phyloP scores from a whole-genome alignment of 2,888 invertebrate species.

The Chrysina gloriosa region DNA sequence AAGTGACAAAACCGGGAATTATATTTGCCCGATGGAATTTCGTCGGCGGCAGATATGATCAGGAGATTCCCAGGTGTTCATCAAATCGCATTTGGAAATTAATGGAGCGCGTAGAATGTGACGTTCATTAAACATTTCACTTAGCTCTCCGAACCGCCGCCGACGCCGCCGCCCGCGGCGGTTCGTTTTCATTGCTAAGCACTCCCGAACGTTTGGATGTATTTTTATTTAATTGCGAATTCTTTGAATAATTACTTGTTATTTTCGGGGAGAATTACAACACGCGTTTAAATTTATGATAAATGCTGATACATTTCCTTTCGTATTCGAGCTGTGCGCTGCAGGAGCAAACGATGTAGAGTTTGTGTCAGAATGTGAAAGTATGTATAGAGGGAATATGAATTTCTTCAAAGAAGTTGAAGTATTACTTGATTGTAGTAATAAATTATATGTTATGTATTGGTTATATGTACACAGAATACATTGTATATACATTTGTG shows the following conservation, averaged over 20 bases:
- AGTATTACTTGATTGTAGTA: too few relatives aligned
- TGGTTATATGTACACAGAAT: too few relatives aligned
- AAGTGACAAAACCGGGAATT: conserved; percentile 39
- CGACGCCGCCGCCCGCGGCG: too few relatives aligned
- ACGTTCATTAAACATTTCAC: conserved; percentile 43
- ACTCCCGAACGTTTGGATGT: not conserved
- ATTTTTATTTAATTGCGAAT: conserved; percentile 1
- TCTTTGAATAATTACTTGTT: not conserved
- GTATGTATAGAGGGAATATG: too few relatives aligned
- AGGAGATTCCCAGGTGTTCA: conserved; percentile 37
- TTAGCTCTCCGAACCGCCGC: too few relatives aligned
- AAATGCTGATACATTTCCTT: too few relatives aligned
- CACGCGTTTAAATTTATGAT: not conserved
- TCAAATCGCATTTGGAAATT: conserved; percentile 40
- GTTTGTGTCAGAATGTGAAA: too few relatives aligned
- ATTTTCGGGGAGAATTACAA: not conserved
- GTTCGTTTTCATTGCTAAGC: not conserved
- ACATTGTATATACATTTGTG: too few relatives aligned
- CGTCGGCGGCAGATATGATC: conserved; percentile 35
- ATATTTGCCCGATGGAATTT: conserved; percentile 36
- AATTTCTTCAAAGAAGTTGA: too few relatives aligned
- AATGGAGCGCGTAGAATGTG: conserved; percentile 38
- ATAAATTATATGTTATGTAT: too few relatives aligned
- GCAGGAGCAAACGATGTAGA: too few relatives aligned
- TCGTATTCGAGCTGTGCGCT: too few relatives aligned